Base-by-base conservation (phyloP, 2,888 invertebrate species). In the Ennomos erosarius region DNA sequence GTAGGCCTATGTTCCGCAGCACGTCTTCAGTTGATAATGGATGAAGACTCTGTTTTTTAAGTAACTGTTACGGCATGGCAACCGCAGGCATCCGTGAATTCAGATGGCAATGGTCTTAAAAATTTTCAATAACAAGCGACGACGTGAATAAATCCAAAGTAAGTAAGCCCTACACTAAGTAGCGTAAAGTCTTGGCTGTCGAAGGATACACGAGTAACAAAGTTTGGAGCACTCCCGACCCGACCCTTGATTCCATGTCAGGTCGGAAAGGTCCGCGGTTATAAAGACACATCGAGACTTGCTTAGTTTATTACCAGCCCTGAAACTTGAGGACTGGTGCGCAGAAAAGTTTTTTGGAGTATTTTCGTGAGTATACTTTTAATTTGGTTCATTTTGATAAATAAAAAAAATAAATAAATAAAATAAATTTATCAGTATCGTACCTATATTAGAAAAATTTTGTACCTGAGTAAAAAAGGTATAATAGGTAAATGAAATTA, bases 231-330 rank as follows among this genome's bases (percentile, higher is more conserved):
- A 45, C 50, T 52, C 47, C 40, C 40, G 12, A n/a, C 12, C 42
- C 54, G 55, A 60, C 59, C 59, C 59, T 60, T 52, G 59, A 43
- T 52, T 44, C 58, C 49, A 47, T 52, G 52, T 58, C 38, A 59
- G 45, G 53, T 45, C 43, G 45, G 42, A 55, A 59, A 55, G 59
- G 55, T 50, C 50, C 42, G 55, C 42, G 53, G 59, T 50, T 51
- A 55, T 60, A 60, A 60, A 55, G 51, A 60, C 59, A 55, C 59
- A 60, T 60, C 59, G 59, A 45, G 51, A 47, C 43, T 55, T 40
- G 55, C 46, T 55, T 60, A 60, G 50, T 60, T 60, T 60, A 59
- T 51, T 59, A 55, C 55, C 16, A 39, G 40, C 38, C 46, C 54
- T 26, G 38, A 43, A 60, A 60, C 59, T 55, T 51, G 50, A 47